Evolutionary conservation across 2,888 invertebrate species (phyloP), one percentile per base, ranked within the genome.

Genomic region (Alviniconcha strummeri): DNA sequence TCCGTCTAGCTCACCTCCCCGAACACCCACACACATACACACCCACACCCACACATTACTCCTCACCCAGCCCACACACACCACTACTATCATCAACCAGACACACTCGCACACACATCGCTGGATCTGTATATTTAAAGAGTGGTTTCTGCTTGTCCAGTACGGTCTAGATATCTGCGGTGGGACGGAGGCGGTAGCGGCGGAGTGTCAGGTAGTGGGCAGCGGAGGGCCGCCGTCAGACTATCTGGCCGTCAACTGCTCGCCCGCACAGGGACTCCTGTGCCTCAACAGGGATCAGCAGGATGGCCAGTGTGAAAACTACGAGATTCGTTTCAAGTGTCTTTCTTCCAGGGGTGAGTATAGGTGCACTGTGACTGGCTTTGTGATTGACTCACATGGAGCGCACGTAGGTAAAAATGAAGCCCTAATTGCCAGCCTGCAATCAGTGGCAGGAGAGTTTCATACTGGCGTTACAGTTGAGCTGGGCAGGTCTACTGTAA

Each of bases 241-340:
- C n/a, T 52, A 19, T 9, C 67, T 81, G 56, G 54, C 60, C 11
- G 13, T 82, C 13, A 11, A 19, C 67, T 84, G 82, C 56, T 17
- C 69, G 13, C 75, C 81, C 19, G 67, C 54, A n/a, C 67, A 19
- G 57, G 84, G 84, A 0, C 78, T 84, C 76, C 57, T 79, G 36
- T 82, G 82, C 72, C 8, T 17, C 57, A 82, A 84, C 82, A n/a
- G 15, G n/a, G 56, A 80, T 13, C 82, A 81, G 55, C 54, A 78
- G 9, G 15, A 67, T 13, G 9, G 84, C 55, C 64, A 56, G 4
- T 84, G 82, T 79, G 80, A 84, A n/a, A 85, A 88, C 76, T 89
- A 88, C 79, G 86, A 89, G 83, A 84, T 90, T 9, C 86, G 88
- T 54, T 90, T 88, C 84, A 88, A 88, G 81, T 90, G 90, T 85